Evolutionary conservation across 2,113 vertebrate species (phyloP).

Genomic region (Dicerorhinus sumatrensis): DNA sequence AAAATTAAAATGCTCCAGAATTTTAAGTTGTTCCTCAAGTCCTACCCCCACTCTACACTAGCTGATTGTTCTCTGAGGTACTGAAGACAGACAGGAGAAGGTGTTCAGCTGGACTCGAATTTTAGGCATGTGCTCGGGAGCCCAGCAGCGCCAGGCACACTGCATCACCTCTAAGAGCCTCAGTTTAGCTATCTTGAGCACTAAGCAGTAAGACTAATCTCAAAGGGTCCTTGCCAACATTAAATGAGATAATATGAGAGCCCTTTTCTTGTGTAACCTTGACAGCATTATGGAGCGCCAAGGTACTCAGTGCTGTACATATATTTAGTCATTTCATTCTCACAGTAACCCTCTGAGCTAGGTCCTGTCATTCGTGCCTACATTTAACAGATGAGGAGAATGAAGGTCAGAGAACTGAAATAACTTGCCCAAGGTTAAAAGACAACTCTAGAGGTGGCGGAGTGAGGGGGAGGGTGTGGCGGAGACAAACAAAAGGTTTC

Average conservation of each 20-base stretch:
- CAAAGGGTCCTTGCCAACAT: background rate
- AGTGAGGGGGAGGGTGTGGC: accelerated
- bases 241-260: background rate
- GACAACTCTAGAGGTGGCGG: background rate
- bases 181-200: background rate
- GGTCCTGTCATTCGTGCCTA: too few species aligned
- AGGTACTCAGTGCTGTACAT: background rate
- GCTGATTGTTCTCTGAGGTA: background rate
- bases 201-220: background rate
- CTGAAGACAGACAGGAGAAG: background rate
- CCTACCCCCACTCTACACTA: background rate
- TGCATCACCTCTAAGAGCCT: too few species aligned
- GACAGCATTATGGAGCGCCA: background rate
- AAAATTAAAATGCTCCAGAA: background rate
- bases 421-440: background rate
- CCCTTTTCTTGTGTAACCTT: background rate
- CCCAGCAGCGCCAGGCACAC: background rate
- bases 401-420: background rate
- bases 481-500: background rate
- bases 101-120: background rate
- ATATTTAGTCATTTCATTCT: background rate
- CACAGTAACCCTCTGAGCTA: background rate
- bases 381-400: background rate
- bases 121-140: background rate
- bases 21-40: background rate